phyloP scores from a whole-genome alignment of 2,797 vertebrate species.

The Selene dorsalis region DNA sequence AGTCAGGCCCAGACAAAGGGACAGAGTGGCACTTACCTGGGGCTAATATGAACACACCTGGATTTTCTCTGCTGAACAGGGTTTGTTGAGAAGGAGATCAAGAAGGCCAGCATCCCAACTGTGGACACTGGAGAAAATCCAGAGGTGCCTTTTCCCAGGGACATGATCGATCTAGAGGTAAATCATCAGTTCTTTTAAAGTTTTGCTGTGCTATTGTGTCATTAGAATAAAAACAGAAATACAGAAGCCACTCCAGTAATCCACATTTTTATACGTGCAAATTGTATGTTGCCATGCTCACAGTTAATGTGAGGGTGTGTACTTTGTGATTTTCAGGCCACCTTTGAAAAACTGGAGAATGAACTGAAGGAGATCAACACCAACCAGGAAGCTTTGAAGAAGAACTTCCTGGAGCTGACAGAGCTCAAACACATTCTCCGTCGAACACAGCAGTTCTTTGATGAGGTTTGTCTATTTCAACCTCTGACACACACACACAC shows the following conservation, averaged over 20 bases:
- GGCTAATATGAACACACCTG: no score
- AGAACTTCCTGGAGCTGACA: slow-evolving; percentile 96
- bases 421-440: slow-evolving; percentile 98
- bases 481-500: background rate
- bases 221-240: background rate
- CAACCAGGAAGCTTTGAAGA: slow-evolving; percentile 98
- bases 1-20: background rate
- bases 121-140: slow-evolving; percentile 97
- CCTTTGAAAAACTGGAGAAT: slow-evolving; percentile 98
- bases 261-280: background rate
- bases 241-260: no score
- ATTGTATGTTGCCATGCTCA: background rate
- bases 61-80: slow-evolving; percentile 78
- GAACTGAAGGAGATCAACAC: slow-evolving; percentile 99
- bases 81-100: slow-evolving; percentile 99
- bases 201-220: no score
- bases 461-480: slow-evolving; percentile 89
- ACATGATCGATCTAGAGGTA: slow-evolving; percentile 99
- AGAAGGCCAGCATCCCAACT: slow-evolving; percentile 92
- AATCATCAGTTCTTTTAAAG: background rate
- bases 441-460: slow-evolving; percentile 98
- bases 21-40: background rate
- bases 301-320: background rate
- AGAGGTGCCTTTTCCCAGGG: slow-evolving; percentile 95
- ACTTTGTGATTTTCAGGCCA: slow-evolving; percentile 84